Evolutionary conservation across 2,113 vertebrate species (phyloP).

Genomic region (Gorsachius goisagi): DNA sequence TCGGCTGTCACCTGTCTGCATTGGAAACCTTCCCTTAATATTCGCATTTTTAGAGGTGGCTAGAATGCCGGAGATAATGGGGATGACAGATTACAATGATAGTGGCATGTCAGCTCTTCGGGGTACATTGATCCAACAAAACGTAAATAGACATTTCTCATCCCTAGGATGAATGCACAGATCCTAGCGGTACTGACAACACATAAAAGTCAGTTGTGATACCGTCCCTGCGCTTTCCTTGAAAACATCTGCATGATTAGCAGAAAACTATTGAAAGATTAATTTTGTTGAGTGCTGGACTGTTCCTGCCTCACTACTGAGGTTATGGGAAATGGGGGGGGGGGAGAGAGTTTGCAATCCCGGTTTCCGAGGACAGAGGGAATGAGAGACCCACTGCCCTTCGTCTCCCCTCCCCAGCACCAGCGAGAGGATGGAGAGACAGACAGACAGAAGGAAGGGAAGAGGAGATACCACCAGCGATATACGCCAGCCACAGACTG

Average conservation of each 20-base stretch:
- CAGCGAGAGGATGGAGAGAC: background rate
- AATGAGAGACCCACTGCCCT: background rate
- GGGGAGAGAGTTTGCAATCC: background rate
- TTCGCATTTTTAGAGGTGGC: background rate
- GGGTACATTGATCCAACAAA: conserved; percentile 12
- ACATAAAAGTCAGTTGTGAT: fast-evolving
- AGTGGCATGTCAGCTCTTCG: background rate
- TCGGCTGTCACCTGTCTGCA: conserved; percentile 20
- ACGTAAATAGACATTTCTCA: conserved; percentile 48
- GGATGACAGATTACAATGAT: conserved; percentile 28
- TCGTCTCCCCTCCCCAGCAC: fast-evolving
- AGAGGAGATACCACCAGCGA: background rate
- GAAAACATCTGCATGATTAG: background rate
- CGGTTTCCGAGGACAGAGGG: background rate
- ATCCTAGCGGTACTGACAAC: background rate
- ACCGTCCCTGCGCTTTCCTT: background rate
- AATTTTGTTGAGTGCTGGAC: background rate
- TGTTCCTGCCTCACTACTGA: background rate
- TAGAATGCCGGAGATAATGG: background rate
- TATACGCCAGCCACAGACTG: background rate
- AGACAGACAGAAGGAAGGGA: background rate
- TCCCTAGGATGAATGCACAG: background rate
- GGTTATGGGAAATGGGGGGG: background rate
- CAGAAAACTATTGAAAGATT: background rate
- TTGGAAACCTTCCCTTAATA: background rate